Base-by-base conservation (phyloP, 2,888 invertebrate genomes). In the Trissoscelio sp. region DNA sequence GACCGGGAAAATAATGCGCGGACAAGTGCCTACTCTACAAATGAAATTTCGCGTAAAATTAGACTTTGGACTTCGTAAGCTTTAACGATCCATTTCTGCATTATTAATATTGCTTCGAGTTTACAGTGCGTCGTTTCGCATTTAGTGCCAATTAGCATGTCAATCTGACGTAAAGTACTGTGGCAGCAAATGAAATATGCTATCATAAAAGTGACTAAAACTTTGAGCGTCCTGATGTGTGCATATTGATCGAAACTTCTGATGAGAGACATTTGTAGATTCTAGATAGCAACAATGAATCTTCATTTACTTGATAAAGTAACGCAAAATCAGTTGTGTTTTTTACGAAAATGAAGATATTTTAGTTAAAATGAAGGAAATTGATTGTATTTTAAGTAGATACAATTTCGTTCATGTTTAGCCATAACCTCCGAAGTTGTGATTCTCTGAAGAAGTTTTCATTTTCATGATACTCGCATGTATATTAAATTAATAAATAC, bases 91-190 rank as follows among this genome's bases (percentile, higher is more conserved):
- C 60, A 60, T 67, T 67, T 60, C 67, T 34, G 64, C 34, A 34
- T 51, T 60, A 60, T 75, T 75, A 67, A 75, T 67, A 67, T 67
- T 75, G 58, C 67, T 67, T 60, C 11, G 62, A 62, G 51, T 69
- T 77, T 77, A 67, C 44, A 53, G 14, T 34, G 14, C 64, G 58
- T 46, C 51, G 51, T 66, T 66, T n/a, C 28, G 57, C 60, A 67
- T 57, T 69, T 62, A 62, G 55, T 78, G 57, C 37, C 57, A 78
- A 78, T 78, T 70, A 77, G 60, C 44, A 12, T 77, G 77, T 69
- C 77, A 69, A 53, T 69, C 53, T 62, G 62, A 69, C 62, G 22
- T 69, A 39, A 77, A 77, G 51, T 57, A 48, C 31, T 28, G 57
- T 7, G 24, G 18, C 16, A 37, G 46, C 46, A 53, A 78, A 70